Conservation (phyloP, 2,797 vertebrate species). For the Anguilla anguilla region DNA sequence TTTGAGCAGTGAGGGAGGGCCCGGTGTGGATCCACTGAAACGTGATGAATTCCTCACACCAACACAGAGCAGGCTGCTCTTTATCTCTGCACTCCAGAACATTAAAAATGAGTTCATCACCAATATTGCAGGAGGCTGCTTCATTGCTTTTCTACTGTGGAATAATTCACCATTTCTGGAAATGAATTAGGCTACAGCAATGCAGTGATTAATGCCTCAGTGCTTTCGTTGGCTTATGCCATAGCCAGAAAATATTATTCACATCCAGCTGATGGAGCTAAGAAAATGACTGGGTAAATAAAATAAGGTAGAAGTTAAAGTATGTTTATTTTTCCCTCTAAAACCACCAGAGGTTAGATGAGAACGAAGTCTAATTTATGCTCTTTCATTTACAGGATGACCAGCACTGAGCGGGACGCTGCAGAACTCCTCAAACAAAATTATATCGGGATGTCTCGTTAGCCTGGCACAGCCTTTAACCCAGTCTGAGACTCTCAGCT, state of each 20-base stretch:
- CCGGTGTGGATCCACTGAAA: not conserved
- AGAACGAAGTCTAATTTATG: not conserved
- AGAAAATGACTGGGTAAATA: conserved; percentile 7
- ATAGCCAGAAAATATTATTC: conserved; percentile 6
- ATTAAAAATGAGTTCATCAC: not conserved
- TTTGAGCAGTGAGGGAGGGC: not conserved
- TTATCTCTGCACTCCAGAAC: not conserved
- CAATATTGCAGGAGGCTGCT: not conserved
- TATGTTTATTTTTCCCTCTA: not conserved
- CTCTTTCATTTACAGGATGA: not conserved
- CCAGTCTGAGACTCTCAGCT: not conserved
- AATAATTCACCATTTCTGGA: conserved; percentile 7
- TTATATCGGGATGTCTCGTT: not conserved
- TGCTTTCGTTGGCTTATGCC: not conserved
- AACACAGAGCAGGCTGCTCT: not conserved
- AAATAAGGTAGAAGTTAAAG: not conserved
- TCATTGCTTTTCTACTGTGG: not conserved
- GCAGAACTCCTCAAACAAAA: not conserved
- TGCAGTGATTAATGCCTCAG: conserved; percentile 5
- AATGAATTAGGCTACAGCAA: conserved; percentile 10
- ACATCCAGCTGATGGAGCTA: conserved; percentile 11
- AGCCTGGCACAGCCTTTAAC: not conserved
- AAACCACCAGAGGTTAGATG: not conserved
- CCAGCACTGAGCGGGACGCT: not conserved
- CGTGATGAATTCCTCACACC: not conserved